phyloP scores from a whole-genome alignment of 2,888 invertebrate genomes.

The Leptogaster cylindrica region DNA sequence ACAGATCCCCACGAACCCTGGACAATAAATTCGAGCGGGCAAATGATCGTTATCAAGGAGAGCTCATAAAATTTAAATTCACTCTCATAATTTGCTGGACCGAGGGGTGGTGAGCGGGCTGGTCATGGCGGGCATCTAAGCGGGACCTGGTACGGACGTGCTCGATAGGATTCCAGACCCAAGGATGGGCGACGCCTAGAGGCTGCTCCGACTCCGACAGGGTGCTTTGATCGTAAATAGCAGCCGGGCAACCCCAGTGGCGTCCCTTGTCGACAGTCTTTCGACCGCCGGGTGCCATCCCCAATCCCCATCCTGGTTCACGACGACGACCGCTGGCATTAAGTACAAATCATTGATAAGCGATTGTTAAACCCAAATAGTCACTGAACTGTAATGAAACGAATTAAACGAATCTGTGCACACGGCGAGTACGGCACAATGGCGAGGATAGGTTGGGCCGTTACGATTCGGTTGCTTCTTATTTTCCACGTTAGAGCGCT shows the following conservation, averaged over 20 bases:
- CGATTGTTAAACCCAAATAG: slow-evolving; percentile 58
- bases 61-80: slow-evolving; percentile 46
- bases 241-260: slow-evolving; percentile 34
- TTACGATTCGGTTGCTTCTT: slow-evolving; percentile 41
- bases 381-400: slow-evolving; percentile 59
- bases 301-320: slow-evolving; percentile 39
- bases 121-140: background rate
- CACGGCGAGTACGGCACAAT: slow-evolving; percentile 40
- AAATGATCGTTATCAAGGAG: slow-evolving; percentile 43
- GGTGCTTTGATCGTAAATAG: slow-evolving; percentile 22
- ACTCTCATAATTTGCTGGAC: slow-evolving; percentile 40
- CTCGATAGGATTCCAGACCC: background rate
- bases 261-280: slow-evolving; percentile 32
- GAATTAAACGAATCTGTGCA: slow-evolving; percentile 56
- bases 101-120: slow-evolving; percentile 4
- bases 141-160: background rate
- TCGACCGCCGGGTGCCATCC: slow-evolving; percentile 13
- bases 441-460: slow-evolving; percentile 42
- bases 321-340: slow-evolving; percentile 51
- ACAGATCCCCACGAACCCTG: background rate
- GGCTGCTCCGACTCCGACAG: background rate
- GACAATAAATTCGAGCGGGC: slow-evolving; percentile 33
- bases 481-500: slow-evolving; percentile 34
- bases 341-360: slow-evolving; percentile 57
- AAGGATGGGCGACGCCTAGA: background rate